Evolutionary conservation across 2,113 vertebrate genomes (phyloP).

Genomic region (Euleptes europaea): DNA sequence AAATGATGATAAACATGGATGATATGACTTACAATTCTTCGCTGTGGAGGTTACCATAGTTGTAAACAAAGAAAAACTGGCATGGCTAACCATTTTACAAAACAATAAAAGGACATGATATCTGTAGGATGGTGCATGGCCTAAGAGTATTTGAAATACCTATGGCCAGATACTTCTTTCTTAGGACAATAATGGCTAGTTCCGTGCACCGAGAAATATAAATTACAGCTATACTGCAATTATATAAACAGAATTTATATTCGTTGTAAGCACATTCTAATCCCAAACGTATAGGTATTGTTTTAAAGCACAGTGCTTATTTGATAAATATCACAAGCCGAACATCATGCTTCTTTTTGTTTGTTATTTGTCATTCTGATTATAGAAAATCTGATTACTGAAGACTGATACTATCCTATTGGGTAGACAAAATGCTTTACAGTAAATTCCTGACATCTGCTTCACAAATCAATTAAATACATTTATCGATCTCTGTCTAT

Average conservation of each 20-base stretch:
- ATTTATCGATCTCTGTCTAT: background rate
- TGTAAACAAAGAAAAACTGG: conserved; percentile 41
- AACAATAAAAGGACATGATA: conserved; percentile 68
- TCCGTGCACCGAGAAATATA: background rate
- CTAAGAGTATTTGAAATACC: conserved; percentile 30
- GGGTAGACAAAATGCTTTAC: too few relatives aligned
- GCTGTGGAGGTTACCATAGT: conserved; percentile 39
- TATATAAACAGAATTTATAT: conserved; percentile 24
- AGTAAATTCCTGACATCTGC: background rate
- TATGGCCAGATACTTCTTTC: conserved; percentile 26
- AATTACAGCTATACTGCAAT: background rate
- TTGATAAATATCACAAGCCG: background rate
- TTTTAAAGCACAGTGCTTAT: background rate
- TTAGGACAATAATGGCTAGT: conserved; percentile 42
- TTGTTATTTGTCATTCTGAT: background rate
- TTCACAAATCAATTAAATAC: background rate
- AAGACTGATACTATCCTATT: too few relatives aligned
- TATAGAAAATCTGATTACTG: background rate
- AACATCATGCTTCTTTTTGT: background rate
- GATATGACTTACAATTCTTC: conserved; percentile 24
- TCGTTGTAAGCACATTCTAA: background rate
- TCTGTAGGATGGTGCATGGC: conserved; percentile 27
- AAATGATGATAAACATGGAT: conserved; percentile 41
- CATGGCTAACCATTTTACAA: conserved; percentile 59
- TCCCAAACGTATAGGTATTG: conserved; percentile 3